These are phyloP conservation scores for Holothuria leucospilota DNA, from an alignment of 53 echinoderm and acorn worm species.

Conservation along the genomic window DNA sequence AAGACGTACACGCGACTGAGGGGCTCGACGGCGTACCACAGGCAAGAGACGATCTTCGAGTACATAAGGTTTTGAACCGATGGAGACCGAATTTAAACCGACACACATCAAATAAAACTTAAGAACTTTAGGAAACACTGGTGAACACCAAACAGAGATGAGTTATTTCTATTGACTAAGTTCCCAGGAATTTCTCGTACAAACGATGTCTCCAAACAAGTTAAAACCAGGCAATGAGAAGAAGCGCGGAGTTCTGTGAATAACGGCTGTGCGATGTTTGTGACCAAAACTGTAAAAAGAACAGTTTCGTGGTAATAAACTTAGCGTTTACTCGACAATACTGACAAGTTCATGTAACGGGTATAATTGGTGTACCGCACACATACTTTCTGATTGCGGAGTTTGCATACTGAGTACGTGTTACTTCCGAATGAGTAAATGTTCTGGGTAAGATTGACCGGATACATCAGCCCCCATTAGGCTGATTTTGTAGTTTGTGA, in stretches of 20 bases:
- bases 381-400: neutral
- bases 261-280: neutral
- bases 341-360: conserved; percentile 25
- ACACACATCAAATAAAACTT: too few relatives aligned
- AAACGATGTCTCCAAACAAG: conserved; percentile 21
- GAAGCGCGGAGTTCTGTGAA: neutral
- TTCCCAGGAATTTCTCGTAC: conserved; percentile 7
- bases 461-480: too few relatives aligned
- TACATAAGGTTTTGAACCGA: too few relatives aligned
- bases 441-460: too few relatives aligned
- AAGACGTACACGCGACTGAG: conserved; percentile 17
- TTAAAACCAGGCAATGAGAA: neutral
- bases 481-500: too few relatives aligned
- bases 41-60: too few relatives aligned
- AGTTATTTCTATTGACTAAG: conserved; percentile 18
- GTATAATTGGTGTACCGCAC: neutral
- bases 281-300: neutral
- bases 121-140: too few relatives aligned
- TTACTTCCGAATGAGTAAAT: too few relatives aligned
- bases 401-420: too few relatives aligned
- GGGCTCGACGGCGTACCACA: neutral
- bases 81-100: too few relatives aligned
- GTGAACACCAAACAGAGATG: too few relatives aligned
- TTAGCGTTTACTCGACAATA: conserved; percentile 8
- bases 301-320: neutral